Base-by-base conservation (phyloP, 2,888 invertebrate genomes). In the Lissonota sp. region DNA sequence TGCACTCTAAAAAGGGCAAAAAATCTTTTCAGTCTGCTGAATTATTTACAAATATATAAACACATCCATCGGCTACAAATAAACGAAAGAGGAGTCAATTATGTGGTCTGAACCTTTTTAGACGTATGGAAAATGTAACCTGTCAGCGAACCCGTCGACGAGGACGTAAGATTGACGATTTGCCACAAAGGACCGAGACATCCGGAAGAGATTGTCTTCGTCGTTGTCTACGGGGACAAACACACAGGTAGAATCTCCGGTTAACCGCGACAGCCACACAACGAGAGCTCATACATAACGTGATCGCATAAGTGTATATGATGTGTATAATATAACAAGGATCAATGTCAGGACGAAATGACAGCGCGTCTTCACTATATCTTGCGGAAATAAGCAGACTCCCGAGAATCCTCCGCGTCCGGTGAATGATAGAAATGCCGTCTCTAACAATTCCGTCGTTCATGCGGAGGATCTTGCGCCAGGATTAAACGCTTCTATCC, bases 141-240 rank as follows among this genome's bases (percentile, higher is more conserved):
- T 26, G 58, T 44, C 53, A 46, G 10, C 39, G 44, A 26, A 51
- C n/a, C 4, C 14, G 49, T 42, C 46, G 63, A 26, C 67, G 58
- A 67, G 39, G 53, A 72, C 53, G 75, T 80, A 73, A 74, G 63
- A 60, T 14, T 85, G 84, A 87, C 84, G 80, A 83, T 86, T 84
- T 80, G 83, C 80, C 76, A 69, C 73, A 63, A 76, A 84, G 81
- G 81, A 83, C 83, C 82, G 80, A 86, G 80, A 86, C 70, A 78
- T 76, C 69, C 70, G 69, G 58, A 79, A 70, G 74, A n/a, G n/a
- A 44, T 44, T 44, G 16, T 63, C 44, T 64, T 55, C 49, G 14
- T 53, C 51, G 51, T 64, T 60, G 49, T 69, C 74, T 58, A 67
- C 39, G 53, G 12, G 53, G 37, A 26, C 3, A 26, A 49, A 10